Evolutionary conservation across 2,888 invertebrate species (phyloP).

Genomic region (Bombylius discolor): DNA sequence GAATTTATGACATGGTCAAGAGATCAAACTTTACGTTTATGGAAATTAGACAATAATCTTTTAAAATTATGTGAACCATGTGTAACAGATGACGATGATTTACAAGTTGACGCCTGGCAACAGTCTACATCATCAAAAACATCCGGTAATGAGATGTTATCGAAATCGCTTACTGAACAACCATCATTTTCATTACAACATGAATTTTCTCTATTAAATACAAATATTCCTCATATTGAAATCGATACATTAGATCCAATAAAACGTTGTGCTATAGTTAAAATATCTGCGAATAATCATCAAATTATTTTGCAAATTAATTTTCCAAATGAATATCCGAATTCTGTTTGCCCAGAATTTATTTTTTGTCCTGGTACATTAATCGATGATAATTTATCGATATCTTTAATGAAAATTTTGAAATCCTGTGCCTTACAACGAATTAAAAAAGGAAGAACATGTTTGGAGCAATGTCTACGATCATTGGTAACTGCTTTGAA

Average conservation of each 20-base stretch:
- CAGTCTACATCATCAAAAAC: background rate
- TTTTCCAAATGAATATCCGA: slow-evolving; percentile 64
- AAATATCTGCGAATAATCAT: slow-evolving; percentile 31
- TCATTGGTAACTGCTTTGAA: slow-evolving; percentile 52
- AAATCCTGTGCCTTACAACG: slow-evolving; percentile 69
- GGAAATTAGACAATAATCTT: slow-evolving; percentile 76
- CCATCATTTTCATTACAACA: slow-evolving; percentile 46
- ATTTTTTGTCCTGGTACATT: slow-evolving; percentile 52
- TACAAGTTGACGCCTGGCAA: background rate
- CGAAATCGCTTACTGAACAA: slow-evolving; percentile 12
- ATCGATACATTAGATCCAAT: slow-evolving; percentile 41
- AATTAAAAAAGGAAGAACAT: slow-evolving; percentile 72
- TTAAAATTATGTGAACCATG: slow-evolving; percentile 58
- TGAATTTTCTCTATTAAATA: slow-evolving; percentile 62
- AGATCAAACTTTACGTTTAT: slow-evolving; percentile 82
- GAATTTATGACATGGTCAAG: slow-evolving; percentile 92
- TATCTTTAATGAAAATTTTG: slow-evolving; percentile 64
- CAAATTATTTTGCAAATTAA: slow-evolving; percentile 45
- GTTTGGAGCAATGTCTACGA: slow-evolving; percentile 74
- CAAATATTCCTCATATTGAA: slow-evolving; percentile 59
- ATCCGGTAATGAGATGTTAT: background rate
- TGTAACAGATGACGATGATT: slow-evolving; percentile 38
- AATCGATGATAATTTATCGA: slow-evolving; percentile 56
- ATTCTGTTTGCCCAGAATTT: slow-evolving; percentile 50
- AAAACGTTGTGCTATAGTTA: slow-evolving; percentile 40